These are phyloP conservation scores for Panorpa germanica DNA, from an alignment of 2,888 invertebrate genomes.

Conservation along the genomic window DNA sequence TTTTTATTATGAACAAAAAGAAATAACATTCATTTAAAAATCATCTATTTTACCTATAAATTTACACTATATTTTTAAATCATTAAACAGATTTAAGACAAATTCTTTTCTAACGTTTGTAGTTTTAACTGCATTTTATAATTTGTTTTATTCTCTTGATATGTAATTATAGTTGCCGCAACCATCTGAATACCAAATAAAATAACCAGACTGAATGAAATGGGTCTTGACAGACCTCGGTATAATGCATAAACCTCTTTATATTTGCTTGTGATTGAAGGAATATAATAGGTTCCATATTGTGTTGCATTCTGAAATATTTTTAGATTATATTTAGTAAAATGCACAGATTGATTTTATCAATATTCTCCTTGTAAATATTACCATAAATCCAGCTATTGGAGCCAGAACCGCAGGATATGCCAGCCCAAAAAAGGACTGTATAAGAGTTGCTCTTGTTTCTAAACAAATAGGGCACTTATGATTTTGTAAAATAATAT, in stretches of 20 bases:
- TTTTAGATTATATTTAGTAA: constrained; percentile 8
- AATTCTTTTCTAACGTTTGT: constrained; percentile 17
- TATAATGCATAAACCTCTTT: constrained; percentile 31
- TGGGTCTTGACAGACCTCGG: constrained; percentile 30
- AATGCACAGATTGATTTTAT: constrained; percentile 3
- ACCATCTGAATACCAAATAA: constrained; percentile 31
- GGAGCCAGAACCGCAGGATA: constrained; percentile 44
- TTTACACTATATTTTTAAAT: too few relatives aligned
- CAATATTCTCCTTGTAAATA: constrained; percentile 11
- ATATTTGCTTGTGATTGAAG: constrained; percentile 36
- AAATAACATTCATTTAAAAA: too few relatives aligned
- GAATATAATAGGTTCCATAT: constrained; percentile 40
- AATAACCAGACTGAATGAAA: constrained; percentile 27
- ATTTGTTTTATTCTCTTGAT: constrained; percentile 33
- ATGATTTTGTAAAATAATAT: constrained; percentile 33
- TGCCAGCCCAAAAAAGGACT: constrained; percentile 28
- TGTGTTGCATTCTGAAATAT: constrained; percentile 37
- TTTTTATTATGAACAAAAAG: too few relatives aligned
- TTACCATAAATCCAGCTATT: constrained; percentile 37
- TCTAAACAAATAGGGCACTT: constrained; percentile 47
- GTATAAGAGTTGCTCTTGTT: constrained; percentile 33
- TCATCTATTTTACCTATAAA: too few relatives aligned
- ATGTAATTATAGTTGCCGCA: constrained; percentile 35
- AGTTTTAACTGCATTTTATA: constrained; percentile 17
- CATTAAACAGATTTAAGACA: too few relatives aligned